These are phyloP conservation scores for Tinamus major DNA, from an alignment of 2,797 vertebrate genomes.

Conservation along the genomic window DNA sequence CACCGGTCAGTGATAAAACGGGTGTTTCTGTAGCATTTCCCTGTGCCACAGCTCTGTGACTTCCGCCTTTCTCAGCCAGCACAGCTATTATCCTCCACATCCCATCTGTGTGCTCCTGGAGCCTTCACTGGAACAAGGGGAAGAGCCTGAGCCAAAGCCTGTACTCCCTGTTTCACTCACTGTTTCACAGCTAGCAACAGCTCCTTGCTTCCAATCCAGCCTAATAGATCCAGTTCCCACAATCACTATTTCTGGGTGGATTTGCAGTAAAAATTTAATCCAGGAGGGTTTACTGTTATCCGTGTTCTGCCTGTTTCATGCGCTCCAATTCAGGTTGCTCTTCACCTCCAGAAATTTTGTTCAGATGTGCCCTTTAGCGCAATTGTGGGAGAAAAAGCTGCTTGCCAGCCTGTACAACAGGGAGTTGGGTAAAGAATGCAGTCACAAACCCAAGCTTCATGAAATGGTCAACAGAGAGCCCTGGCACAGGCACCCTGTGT, in stretches of 20 bases:
- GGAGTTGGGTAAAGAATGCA: neutral
- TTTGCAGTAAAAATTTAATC: neutral
- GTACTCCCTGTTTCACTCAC: neutral
- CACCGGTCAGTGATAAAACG: neutral
- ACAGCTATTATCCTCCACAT: neutral
- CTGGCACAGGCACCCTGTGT: neutral
- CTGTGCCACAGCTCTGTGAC: no score
- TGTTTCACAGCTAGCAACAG: neutral
- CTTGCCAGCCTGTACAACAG: neutral
- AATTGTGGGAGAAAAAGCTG: neutral
- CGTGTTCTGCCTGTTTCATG: accelerated
- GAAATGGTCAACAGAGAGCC: neutral
- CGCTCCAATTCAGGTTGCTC: neutral
- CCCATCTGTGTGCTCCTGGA: neutral
- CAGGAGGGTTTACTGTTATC: accelerated
- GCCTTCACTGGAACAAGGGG: neutral
- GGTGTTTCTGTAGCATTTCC: neutral
- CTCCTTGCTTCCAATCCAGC: no score
- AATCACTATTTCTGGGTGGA: neutral
- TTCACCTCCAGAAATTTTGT: neutral
- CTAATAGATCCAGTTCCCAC: neutral
- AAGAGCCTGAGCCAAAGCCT: neutral
- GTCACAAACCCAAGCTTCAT: neutral
- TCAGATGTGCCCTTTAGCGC: neutral
- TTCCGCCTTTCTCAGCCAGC: neutral